Base-by-base conservation (phyloP, 2,113 vertebrate genomes). In the Rhinopomastus cyanomelas region DNA sequence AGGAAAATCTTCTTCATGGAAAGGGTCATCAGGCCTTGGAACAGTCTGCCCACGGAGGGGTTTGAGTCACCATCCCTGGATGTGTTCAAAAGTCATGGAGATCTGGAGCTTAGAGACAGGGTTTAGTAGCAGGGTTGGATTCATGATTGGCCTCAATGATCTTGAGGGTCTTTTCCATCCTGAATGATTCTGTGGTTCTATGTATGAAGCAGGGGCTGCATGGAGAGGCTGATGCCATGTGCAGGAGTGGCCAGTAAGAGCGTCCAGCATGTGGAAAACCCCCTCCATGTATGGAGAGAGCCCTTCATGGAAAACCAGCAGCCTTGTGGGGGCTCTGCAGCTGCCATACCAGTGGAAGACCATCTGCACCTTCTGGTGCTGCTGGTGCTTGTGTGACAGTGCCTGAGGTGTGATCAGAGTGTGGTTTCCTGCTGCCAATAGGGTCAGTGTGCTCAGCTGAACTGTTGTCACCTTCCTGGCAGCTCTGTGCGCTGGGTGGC, bases 341-440 rank as follows among this genome's bases (percentile, higher is more conserved):
- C 61, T 12, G 0, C 9, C 0, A 1, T 13, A 20, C 60, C 5
- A 25, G 30, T 23, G 72, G 18, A 12, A 34, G n/a, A 87, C 62
- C 52, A 20, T 65, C 72, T 85, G 44, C 68, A 32, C 9, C 46
- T 46, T 8, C n/a, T 46, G 56, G n/a, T 51, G 17, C 6, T 65
- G 49, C 34, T 56, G 78, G 10, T 62, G 71, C 59, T 66, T 12
- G 25, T n/a, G 81, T 1, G 1, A 23, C 19, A 52, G 36, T 73
- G 34, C 23, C 60, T n/a, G 4, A 14, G n/a, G 39, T 7, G 5
- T 1, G 22, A 39, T 2, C 2, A 0, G 56, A 71, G 66, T 3
- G 6, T 2, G 85, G 66, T 90, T 90, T 95, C 94, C 91, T 92
- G 90, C 75, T 1, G 1, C 65, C 26, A 44, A 2, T 7, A 2